These are phyloP conservation scores for Castor canadensis DNA, from an alignment of 2,113 vertebrate genomes.

Conservation along the genomic window DNA sequence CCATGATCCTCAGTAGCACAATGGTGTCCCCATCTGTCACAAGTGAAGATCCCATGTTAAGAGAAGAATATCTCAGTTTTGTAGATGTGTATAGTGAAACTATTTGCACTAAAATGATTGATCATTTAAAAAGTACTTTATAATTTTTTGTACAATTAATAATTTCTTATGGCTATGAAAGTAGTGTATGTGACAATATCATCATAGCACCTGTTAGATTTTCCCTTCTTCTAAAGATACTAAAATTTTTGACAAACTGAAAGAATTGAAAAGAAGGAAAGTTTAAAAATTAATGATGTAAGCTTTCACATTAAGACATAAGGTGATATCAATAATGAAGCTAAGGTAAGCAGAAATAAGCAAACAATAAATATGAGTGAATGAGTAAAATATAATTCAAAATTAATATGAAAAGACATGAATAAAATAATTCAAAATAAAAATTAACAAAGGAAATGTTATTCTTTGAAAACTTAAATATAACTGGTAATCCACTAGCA, in stretches of 20 bases:
- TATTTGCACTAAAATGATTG: background rate
- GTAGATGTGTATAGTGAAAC: background rate
- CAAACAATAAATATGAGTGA: background rate
- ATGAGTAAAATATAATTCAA: background rate
- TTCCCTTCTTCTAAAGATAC: background rate
- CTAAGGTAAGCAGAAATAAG: background rate
- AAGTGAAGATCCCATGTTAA: background rate
- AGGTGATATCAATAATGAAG: background rate
- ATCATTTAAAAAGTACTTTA: background rate
- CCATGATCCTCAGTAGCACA: background rate
- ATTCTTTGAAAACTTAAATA: background rate
- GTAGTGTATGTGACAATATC: background rate
- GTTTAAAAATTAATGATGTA: background rate
- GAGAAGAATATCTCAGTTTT: background rate
- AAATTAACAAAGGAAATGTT: background rate
- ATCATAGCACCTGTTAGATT: background rate
- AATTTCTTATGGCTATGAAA: background rate
- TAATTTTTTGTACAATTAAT: background rate
- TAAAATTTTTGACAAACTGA: background rate
- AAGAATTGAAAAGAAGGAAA: background rate
- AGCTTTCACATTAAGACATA: background rate
- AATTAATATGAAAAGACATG: background rate
- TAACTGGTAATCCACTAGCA: background rate
- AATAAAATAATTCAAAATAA: background rate
- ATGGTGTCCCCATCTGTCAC: too few relatives aligned